These are phyloP conservation scores for Melanchra persicariae DNA, from an alignment of 2,888 invertebrate genomes.

Conservation along the genomic window DNA sequence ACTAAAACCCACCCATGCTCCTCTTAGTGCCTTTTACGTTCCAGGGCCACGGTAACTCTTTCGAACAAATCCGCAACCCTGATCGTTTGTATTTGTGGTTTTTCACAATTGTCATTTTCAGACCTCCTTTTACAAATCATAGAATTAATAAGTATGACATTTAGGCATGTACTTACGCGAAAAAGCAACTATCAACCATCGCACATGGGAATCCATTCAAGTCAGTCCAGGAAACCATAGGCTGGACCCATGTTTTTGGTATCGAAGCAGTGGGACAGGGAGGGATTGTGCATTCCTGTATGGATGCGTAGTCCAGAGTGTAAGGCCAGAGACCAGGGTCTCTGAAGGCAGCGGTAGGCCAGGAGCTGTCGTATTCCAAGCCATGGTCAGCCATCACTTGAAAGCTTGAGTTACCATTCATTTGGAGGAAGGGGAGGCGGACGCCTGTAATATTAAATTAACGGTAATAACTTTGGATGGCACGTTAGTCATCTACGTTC, in stretches of 20 bases:
- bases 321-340: slow-evolving; percentile 92
- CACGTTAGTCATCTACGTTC: no score
- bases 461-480: no score
- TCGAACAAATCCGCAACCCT: no score
- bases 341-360: slow-evolving; percentile 87
- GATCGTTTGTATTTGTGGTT: no score
- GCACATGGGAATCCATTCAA: slow-evolving; percentile 86
- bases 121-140: no score
- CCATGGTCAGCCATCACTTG: slow-evolving; percentile 87
- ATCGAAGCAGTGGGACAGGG: slow-evolving; percentile 91
- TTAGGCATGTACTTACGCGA: slow-evolving; percentile 78
- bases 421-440: slow-evolving; percentile 90
- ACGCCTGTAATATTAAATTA: slow-evolving; percentile 75
- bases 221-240: slow-evolving; percentile 91
- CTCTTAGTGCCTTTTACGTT: no score
- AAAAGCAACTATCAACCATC: slow-evolving; percentile 90
- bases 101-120: no score
- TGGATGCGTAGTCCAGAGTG: slow-evolving; percentile 91
- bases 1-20: no score
- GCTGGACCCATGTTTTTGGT: slow-evolving; percentile 92
- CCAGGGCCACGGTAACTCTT: no score
- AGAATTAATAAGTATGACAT: no score
- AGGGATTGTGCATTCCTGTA: slow-evolving; percentile 89
- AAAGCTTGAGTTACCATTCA: slow-evolving; percentile 91
- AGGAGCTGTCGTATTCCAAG: slow-evolving; percentile 91